Base-by-base conservation (phyloP, 1,140 invertebrate genomes). In the Potamilus streckersoni region DNA sequence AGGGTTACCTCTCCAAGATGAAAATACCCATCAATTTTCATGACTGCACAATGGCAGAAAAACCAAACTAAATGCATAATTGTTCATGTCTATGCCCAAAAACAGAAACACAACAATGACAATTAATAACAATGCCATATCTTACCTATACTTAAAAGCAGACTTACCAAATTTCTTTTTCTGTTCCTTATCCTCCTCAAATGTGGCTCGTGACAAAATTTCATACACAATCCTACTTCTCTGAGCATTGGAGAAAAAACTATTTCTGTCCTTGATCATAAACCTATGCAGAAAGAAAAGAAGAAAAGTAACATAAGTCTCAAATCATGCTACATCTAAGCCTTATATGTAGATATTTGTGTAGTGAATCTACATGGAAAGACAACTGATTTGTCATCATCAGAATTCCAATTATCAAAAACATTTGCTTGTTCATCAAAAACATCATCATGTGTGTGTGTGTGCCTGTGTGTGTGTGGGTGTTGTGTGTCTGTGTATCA, bases 211-310 rank as follows among this genome's bases (percentile, higher is more conserved):
- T 6, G 79, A 74, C 57, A 89, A 79, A 27, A 88, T 80, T 71
- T 87, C 82, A 76, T 88, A 77, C 5, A 97, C 94, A 66, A 98
- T 95, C 69, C 95, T 92, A 38, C 96, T 95, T 65, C 95, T 92
- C 73, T 96, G 94, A 8, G 95, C 93, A 5, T 95, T 92, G 16
- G 94, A 94, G 89, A 98, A 98, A 89, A 98, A 98, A 68, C 94
- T 93, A 14, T 90, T 89, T 59, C 87, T 86, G 20, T 88, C 81
- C 59, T 94, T 91, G 19, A 88, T 86, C 16, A 88, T 80, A 79
- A 88, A 89, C 76, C 88, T 89, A 66, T 49, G 38, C 38, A 49
- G 4, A 49, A 60, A 78, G 64, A 20, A 59, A 68, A 69, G 56
- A 78, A 8, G 31, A 56, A 79, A 15, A 62, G 38, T 8, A 4